Evolutionary conservation across 2,113 vertebrate species (phyloP).

Genomic region (Gadus macrocephalus): DNA sequence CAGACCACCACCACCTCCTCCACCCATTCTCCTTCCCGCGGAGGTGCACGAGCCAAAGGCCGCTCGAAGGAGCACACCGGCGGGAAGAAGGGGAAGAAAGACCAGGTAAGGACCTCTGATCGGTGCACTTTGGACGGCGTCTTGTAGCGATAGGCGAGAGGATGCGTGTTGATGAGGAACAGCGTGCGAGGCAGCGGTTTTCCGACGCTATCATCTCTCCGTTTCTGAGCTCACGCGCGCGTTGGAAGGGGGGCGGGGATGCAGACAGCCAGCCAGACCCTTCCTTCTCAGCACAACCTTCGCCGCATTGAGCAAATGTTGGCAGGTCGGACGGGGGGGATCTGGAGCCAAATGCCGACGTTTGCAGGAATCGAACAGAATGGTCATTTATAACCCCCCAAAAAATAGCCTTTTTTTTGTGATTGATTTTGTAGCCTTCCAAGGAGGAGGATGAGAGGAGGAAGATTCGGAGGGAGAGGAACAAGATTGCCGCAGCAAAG

Average conservation of each 20-base stretch:
- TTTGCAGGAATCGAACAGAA: constrained; percentile 20
- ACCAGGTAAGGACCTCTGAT: constrained; percentile 74
- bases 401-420: constrained; percentile 30
- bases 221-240: no score
- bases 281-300: no score
- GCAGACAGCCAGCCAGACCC: no score
- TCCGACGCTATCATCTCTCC: no score
- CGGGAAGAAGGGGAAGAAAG: constrained; percentile 79
- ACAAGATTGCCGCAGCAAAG: constrained; percentile 97
- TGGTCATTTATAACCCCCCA: constrained; percentile 4
- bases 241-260: no score
- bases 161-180: constrained; percentile 40
- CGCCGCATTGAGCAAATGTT: constrained; percentile 1
- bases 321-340: constrained; percentile 15
- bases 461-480: constrained; percentile 89
- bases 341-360: constrained; percentile 32
- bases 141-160: neutral
- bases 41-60: constrained; percentile 64
- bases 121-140: no score
- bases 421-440: constrained; percentile 73
- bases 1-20: constrained; percentile 73
- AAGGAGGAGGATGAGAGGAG: constrained; percentile 93
- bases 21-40: constrained; percentile 69
- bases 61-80: constrained; percentile 73
- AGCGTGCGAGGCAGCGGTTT: no score